Conservation (phyloP, 2,888 invertebrate species). For the Harpagoxenus sublaevis region DNA sequence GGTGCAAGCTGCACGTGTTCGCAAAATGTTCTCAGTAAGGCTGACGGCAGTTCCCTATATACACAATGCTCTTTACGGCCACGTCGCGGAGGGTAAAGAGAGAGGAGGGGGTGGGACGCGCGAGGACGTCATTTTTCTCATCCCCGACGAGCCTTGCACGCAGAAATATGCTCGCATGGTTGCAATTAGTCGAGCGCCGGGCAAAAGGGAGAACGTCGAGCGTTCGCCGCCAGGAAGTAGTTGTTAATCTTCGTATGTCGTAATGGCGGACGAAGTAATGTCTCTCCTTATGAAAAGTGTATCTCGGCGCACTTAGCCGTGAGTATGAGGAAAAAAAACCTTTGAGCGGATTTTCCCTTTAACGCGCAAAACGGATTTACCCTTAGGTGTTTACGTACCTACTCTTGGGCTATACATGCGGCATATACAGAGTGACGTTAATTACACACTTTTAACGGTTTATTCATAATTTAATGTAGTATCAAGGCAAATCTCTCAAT, state of each 20-base stretch:
- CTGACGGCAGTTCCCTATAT: constrained; percentile 46
- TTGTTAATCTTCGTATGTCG: constrained; percentile 73
- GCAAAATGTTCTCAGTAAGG: constrained; percentile 62
- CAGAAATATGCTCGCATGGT: constrained; percentile 75
- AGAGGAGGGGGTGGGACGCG: constrained; percentile 15
- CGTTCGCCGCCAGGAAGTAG: constrained; percentile 72
- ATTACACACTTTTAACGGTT: constrained; percentile 20
- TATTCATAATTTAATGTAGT: neutral
- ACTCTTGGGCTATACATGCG: neutral
- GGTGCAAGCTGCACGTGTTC: constrained; percentile 63
- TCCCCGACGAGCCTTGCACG: constrained; percentile 53
- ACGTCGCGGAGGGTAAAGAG: neutral
- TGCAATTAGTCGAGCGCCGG: constrained; percentile 77
- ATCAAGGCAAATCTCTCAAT: neutral
- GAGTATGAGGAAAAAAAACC: constrained; percentile 24
- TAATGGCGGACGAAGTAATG: constrained; percentile 71
- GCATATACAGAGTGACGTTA: neutral
- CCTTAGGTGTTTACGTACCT: neutral
- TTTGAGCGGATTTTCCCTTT: constrained; percentile 28
- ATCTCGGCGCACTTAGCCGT: constrained; percentile 53
- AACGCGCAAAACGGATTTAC: constrained; percentile 28
- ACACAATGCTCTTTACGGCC: constrained; percentile 60
- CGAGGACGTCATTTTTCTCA: constrained; percentile 72
- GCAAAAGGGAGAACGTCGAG: constrained; percentile 71
- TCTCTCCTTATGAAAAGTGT: constrained; percentile 71